phyloP scores from a whole-genome alignment of 2,113 vertebrate genomes.

The Takifugu bimaculatus region DNA sequence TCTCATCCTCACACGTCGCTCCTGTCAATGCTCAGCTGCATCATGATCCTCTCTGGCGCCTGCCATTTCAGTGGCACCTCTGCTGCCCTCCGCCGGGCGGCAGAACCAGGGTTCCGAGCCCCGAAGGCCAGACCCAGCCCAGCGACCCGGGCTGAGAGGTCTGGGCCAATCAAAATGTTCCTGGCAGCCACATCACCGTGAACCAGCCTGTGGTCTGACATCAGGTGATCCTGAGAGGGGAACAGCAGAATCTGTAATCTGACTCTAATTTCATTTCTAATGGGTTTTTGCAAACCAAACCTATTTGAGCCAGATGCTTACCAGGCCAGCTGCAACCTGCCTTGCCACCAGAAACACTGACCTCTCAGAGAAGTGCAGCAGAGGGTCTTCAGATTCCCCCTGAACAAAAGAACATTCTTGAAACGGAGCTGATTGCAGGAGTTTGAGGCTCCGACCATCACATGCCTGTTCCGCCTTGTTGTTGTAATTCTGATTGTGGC shows the following conservation, averaged over 20 bases:
- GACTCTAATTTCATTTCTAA: not conserved
- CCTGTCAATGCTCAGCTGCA: slow-evolving; percentile 57
- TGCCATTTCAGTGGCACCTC: slow-evolving; percentile 73
- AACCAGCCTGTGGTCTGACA: slow-evolving; percentile 64
- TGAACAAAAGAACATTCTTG: slow-evolving; percentile 10
- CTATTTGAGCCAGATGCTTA: slow-evolving; percentile 28
- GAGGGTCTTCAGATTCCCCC: slow-evolving; percentile 13
- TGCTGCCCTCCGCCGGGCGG: slow-evolving; percentile 33
- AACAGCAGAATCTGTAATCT: slow-evolving; percentile 1
- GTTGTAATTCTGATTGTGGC: not conserved
- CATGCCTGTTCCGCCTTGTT: not conserved
- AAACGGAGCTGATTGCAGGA: not conserved
- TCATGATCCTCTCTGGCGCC: slow-evolving; percentile 67
- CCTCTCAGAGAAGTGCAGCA: slow-evolving; percentile 61
- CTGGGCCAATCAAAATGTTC: slow-evolving; percentile 66
- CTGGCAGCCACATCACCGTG: slow-evolving; percentile 69
- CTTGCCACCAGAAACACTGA: slow-evolving; percentile 66
- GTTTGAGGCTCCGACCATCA: not conserved
- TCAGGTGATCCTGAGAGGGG: slow-evolving; percentile 67
- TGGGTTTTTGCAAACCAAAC: slow-evolving; percentile 5
- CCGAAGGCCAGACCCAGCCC: slow-evolving; percentile 66
- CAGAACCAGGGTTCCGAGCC: slow-evolving; percentile 38
- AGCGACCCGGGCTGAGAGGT: slow-evolving; percentile 61
- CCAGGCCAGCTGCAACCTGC: slow-evolving; percentile 70
- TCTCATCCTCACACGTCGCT: slow-evolving; percentile 66